These are phyloP conservation scores for Acanthis flammea DNA, from an alignment of 2,797 vertebrate genomes.

Conservation along the genomic window DNA sequence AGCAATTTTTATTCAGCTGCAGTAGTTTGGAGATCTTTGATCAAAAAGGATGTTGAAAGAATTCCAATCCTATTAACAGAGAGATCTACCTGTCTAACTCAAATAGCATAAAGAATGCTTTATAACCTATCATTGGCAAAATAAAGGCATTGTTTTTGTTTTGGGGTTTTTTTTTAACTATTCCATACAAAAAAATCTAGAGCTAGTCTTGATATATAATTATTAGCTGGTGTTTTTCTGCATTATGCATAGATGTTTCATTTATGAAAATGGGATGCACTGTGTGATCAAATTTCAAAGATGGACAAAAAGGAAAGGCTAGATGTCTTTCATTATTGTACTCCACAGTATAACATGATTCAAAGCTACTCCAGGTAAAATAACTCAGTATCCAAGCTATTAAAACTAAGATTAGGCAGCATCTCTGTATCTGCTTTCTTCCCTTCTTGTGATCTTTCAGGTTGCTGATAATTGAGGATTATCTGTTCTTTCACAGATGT, in stretches of 20 bases:
- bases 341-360: not conserved
- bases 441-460: not conserved
- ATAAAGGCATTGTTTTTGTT: not conserved
- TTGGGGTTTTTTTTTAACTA: fast-evolving
- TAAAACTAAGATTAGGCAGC: not conserved
- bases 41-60: not conserved
- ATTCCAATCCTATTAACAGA: not conserved
- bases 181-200: not conserved
- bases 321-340: not conserved
- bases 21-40: not conserved
- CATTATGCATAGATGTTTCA: not conserved
- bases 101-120: not conserved
- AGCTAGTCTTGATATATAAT: not conserved
- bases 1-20: not conserved
- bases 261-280: not conserved
- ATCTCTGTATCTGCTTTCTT: not conserved
- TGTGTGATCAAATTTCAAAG: not conserved
- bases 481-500: not conserved
- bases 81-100: not conserved
- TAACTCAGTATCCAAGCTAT: not conserved
- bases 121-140: not conserved
- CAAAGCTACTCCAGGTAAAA: not conserved
- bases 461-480: not conserved
- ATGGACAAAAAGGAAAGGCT: not conserved
- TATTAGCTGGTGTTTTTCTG: not conserved